Base-by-base conservation (phyloP, 2,113 vertebrate species). In the Zosterops pallidus region DNA sequence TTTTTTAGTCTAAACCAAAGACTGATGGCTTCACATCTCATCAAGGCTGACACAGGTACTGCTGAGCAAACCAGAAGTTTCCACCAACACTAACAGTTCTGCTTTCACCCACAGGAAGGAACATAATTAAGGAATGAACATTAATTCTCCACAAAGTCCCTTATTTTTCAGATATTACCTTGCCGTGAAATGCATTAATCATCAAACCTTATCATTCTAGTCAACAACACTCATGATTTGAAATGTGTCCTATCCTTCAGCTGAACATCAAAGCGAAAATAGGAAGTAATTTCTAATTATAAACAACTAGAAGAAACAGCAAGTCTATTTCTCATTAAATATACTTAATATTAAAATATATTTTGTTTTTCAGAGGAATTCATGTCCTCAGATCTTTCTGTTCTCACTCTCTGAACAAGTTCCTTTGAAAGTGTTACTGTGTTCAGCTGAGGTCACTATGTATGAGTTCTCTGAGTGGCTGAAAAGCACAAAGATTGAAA, bases 241-340 rank as follows among this genome's bases (percentile, higher is more conserved):
- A 89, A 91, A 83, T 1, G 37, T 33, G 33, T 50, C 37, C 39
- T 17, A 16, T 6, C 53, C 63, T 41, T 91, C 17, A 88, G 76
- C 14, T 85, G 79, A 95, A 89, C n/a, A 93, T 42, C 63, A 55
- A 89, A 79, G 69, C 89, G 26, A 90, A 50, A 86, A 29, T n/a
- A 79, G 15, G 29, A 59, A 89, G 41, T 68, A 77, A 94, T 60
- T 79, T 89, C 65, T 55, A 95, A 95, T 71, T 85, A 71, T 24
- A 81, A 92, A 90, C 14, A 85, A 47, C 28, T 28, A 78, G 26
- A 87, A 42, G 63, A 87, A 52, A 52, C 20, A 79, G n/a, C n/a
- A 89, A 81, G 23, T 69, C 65, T 91, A 42, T 55, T 90, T 88
- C 46, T 28, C 67, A 26, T 70, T 89, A 90, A 92, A 90, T 60